phyloP scores from a whole-genome alignment of 2,113 vertebrate species.

The Alexandromys fortis region DNA sequence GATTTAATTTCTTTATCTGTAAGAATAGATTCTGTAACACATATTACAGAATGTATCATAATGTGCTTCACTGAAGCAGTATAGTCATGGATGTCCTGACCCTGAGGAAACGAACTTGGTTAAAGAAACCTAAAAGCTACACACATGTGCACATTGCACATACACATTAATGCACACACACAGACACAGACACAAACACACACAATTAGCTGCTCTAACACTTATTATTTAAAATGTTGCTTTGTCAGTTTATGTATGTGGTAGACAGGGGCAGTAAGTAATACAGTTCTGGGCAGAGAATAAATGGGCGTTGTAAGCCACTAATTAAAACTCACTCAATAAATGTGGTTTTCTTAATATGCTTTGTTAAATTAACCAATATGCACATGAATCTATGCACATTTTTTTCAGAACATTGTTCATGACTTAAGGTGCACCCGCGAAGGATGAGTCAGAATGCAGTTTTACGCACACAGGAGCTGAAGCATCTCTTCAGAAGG shows the following conservation, averaged over 20 bases:
- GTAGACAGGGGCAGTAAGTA: neutral
- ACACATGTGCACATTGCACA: neutral
- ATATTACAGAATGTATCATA: neutral
- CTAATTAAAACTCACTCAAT: slow-evolving; percentile 11
- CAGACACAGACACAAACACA: neutral
- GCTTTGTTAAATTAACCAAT: slow-evolving; percentile 37
- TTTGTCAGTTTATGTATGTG: neutral
- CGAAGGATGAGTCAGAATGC: neutral
- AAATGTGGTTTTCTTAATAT: slow-evolving; percentile 20
- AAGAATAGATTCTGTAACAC: neutral
- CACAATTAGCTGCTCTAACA: neutral
- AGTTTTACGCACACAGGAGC: neutral
- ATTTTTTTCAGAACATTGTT: slow-evolving; percentile 10
- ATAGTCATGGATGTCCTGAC: neutral
- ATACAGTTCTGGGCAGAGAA: neutral
- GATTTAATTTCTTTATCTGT: slow-evolving; percentile 15
- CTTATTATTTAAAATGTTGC: neutral
- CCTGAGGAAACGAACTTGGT: neutral
- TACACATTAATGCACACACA: neutral
- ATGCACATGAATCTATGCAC: neutral
- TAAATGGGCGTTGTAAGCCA: neutral
- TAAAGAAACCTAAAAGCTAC: neutral
- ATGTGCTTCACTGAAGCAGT: neutral
- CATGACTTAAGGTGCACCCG: slow-evolving; percentile 21
- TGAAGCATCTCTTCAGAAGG: neutral